phyloP scores from a whole-genome alignment of 2,113 vertebrate genomes.

The Chionomys nivalis region DNA sequence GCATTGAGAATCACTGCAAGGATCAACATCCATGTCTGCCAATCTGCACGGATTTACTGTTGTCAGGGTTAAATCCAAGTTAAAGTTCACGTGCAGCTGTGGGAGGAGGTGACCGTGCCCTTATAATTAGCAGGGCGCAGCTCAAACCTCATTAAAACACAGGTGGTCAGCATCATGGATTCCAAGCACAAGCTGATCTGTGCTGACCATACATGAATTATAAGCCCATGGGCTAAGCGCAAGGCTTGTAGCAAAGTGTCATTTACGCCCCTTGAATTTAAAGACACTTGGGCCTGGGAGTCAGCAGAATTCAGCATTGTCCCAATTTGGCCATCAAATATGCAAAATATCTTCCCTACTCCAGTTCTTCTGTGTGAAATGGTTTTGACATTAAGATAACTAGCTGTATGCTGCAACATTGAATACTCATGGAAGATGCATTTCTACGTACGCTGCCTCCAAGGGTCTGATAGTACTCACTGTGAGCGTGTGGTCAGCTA shows the following conservation, averaged over 20 bases:
- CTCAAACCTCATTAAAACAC: not conserved
- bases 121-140: not conserved
- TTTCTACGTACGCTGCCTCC: not conserved
- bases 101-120: not conserved
- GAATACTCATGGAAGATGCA: not conserved
- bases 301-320: not conserved
- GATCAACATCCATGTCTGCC: not conserved
- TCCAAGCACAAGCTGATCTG: not conserved
- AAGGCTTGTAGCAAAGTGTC: not conserved
- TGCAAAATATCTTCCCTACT: not conserved
- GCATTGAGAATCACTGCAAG: not conserved
- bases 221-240: not conserved
- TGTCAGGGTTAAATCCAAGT: not conserved
- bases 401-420: not conserved
- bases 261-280: conserved; percentile 1
- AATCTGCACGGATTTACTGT: not conserved
- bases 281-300: not conserved
- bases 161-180: not conserved
- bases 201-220: not conserved
- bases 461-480: not conserved
- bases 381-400: not conserved
- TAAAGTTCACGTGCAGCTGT: not conserved
- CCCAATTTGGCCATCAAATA: not conserved
- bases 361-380: conserved; percentile 35
- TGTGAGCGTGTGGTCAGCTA: not conserved